Base-by-base conservation (phyloP, 2,797 vertebrate genomes). In the Gymnocypris eckloni region DNA sequence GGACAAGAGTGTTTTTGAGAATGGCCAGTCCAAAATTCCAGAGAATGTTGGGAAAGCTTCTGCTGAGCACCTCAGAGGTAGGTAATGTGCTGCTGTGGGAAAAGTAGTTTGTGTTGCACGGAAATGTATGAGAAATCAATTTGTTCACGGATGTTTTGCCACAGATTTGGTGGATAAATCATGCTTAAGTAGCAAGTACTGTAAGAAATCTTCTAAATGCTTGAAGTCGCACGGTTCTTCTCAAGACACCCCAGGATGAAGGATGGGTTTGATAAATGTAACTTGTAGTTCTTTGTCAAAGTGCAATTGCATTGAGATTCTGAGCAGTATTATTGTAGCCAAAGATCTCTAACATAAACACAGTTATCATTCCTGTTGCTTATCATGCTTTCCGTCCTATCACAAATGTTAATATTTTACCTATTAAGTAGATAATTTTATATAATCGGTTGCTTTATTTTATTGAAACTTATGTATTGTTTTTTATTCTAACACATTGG, bases 1-100 rank as follows among this genome's bases (percentile, higher is more conserved):
- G 95, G 94, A 95, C 86, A 93, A 92, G 93, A 92, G 91, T 81
- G 87, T 92, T 88, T 90, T 87, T 89, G 80, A 89, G 79, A 91
- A 88, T 86, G 90, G 87, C 77, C 90, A 88, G 16, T 79, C 75
- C 69, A 92, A 92, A 84, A 92, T 93, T 93, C 84, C 91, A 86
- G 92, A 93, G 81, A 93, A 93, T 90, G 89, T 86, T 77, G 81
- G 90, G 79, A 90, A 89, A 89, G 91, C 93, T 80, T 90, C 94
- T 1, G 92, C 93, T 39, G 95, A 96, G 81, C 91, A 94, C 87
- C 90, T 95, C 96, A 96, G 90, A 97, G 97, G 98, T 99, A 97
- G 96, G 96, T 87, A 86, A 79, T 28, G 2, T 16, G 45, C 12
- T n/a, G 66, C 39, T 85, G 39, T 79, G n/a, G 52, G 37, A 52